Conservation (phyloP, 2,113 vertebrate species). For the Origma solitaria region DNA sequence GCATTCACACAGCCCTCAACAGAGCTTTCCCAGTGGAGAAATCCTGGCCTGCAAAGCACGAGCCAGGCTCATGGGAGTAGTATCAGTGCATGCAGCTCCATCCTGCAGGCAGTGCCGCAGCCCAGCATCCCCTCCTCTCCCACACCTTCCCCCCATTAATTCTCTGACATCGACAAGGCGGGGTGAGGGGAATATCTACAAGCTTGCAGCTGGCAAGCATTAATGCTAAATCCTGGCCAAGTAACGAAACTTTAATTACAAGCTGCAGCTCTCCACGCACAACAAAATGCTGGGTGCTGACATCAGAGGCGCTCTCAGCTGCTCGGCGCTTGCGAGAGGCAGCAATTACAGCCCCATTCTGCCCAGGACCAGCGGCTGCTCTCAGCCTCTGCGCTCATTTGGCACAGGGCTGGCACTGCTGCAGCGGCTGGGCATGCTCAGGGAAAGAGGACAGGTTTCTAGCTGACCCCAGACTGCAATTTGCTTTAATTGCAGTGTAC, state of each 20-base stretch:
- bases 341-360: neutral
- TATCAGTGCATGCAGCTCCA: neutral
- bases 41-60: neutral
- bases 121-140: neutral
- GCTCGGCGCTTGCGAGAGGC: neutral
- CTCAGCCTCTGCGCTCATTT: neutral
- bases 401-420: neutral
- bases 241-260: constrained; percentile 48
- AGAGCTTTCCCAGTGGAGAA: neutral
- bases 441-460: neutral
- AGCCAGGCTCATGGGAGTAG: neutral
- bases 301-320: neutral
- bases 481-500: neutral
- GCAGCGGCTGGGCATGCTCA: neutral
- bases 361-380: neutral
- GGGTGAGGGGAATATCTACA: neutral
- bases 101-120: neutral
- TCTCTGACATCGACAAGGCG: constrained; percentile 7
- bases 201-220: constrained; percentile 36
- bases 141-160: neutral
- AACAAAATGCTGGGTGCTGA: neutral
- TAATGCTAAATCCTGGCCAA: constrained; percentile 34
- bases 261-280: neutral
- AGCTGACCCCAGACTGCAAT: neutral
- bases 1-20: neutral